Conservation (phyloP, 1,140 invertebrate species). For the Choristoneura fumiferana region DNA sequence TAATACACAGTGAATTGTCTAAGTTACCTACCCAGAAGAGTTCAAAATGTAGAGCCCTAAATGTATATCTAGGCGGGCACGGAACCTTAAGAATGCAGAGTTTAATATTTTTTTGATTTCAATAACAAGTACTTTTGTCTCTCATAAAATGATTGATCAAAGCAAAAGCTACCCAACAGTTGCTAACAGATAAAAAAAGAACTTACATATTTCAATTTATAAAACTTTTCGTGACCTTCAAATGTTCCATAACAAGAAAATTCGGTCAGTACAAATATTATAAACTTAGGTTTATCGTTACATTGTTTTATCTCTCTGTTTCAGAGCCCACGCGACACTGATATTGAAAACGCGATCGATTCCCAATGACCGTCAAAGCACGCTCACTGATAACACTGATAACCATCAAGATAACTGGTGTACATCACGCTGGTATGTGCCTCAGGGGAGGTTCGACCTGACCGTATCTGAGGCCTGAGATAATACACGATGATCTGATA, state of each 20-base stretch:
- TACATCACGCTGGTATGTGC: constrained; percentile 40
- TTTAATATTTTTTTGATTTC: too few species aligned
- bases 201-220: too few species aligned
- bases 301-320: constrained; percentile 36
- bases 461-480: constrained; percentile 48
- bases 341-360: constrained; percentile 38
- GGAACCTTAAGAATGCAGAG: too few species aligned
- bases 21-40: too few species aligned
- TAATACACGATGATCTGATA: constrained; percentile 64
- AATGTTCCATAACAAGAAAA: constrained; percentile 23
- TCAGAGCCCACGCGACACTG: constrained; percentile 21
- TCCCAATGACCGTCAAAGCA: constrained; percentile 39
- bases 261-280: constrained; percentile 46
- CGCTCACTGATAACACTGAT: constrained; percentile 61
- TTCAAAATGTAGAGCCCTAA: too few species aligned
- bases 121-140: too few species aligned
- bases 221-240: not conserved
- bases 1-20: too few species aligned
- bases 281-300: constrained; percentile 23
- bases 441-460: constrained; percentile 36
- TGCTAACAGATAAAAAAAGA: too few species aligned
- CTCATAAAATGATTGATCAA: too few species aligned
- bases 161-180: too few species aligned
- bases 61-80: too few species aligned
- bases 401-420: constrained; percentile 55